Evolutionary conservation across 1,140 invertebrate genomes (phyloP), one percentile per base, ranked within the genome.

Genomic region (Trichomalopsis sarcophagae): DNA sequence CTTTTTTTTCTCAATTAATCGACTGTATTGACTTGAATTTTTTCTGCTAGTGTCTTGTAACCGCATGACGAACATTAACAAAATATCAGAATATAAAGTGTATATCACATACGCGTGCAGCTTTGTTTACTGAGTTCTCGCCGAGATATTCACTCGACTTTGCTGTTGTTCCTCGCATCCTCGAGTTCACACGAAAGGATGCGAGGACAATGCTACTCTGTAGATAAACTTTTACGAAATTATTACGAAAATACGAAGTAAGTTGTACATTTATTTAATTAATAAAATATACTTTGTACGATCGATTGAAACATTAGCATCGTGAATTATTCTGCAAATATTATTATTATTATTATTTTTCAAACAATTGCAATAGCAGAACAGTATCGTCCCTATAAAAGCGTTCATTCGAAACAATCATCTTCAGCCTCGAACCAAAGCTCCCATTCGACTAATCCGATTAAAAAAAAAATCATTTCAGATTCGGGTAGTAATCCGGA

Each of bases 401-500:
- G 50, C 50, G 14, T 55, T 9, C 13, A 55, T 17, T 50, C 4
- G 17, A 17, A 17, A 1, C 13, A 55, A 21, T 17, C 50, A 21
- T 55, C 13, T 14, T 2, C 3, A 55, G 50, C 13, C 50, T 55
- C 17, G 21, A 21, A 62, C 6, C 21, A 6, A 62, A 17, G 6
- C 5, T 21, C 21, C 17, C 5, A 17, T 62, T 62, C 0, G 5
- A 55, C 50, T 55, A 55, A 55, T 5, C 13, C 13, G 0, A 55
- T 55, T 55, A 21, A 23, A 23, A 1, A 23, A 1, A 17, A 75
- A 47, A 78, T 89, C 6, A 62, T 91, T 91, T 87, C 91, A 95
- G 95, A 96, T 90, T 95, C 95, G 85, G 94, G 94, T 55, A 95
- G 95, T 87, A 97, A 95, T 89, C 96, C 96, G n/a, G 96, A 97